Conservation (phyloP, 2,797 vertebrate genomes). For the Fistularia commersonii region DNA sequence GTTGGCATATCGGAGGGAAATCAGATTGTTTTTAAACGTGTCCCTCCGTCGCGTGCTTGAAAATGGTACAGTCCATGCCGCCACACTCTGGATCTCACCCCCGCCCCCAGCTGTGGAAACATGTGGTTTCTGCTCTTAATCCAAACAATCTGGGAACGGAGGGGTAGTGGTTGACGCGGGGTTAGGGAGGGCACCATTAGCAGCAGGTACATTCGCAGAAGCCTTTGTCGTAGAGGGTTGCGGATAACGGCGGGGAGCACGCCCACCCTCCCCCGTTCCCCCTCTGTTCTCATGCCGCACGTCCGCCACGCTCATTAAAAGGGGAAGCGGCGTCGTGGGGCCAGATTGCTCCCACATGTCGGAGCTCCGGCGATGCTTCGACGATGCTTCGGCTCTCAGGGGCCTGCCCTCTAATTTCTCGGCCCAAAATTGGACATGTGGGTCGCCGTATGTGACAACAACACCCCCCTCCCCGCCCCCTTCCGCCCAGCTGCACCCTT, state of each 20-base stretch:
- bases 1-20: no score
- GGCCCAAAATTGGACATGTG: constrained; percentile 83
- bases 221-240: constrained; percentile 23
- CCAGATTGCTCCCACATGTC: constrained; percentile 82
- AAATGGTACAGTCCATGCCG: no score
- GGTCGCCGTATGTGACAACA: constrained; percentile 69
- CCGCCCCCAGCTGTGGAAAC: not conserved
- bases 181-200: not conserved
- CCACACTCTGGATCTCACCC: no score
- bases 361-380: no score
- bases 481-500: constrained; percentile 44
- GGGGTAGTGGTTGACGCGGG: constrained; percentile 8
- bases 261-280: constrained; percentile 29
- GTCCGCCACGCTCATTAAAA: constrained; percentile 71
- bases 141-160: constrained; percentile 8
- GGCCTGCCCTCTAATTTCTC: constrained; percentile 83
- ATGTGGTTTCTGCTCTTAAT: constrained; percentile 5
- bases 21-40: no score
- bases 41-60: no score
- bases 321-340: constrained; percentile 66
- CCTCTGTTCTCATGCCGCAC: constrained; percentile 64
- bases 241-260: constrained; percentile 44
- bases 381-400: constrained; percentile 66
- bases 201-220: constrained; percentile 23
- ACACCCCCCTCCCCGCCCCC: constrained; percentile 71